Conservation (phyloP, 2,113 vertebrate genomes). For the Pygoscelis antarcticus region DNA sequence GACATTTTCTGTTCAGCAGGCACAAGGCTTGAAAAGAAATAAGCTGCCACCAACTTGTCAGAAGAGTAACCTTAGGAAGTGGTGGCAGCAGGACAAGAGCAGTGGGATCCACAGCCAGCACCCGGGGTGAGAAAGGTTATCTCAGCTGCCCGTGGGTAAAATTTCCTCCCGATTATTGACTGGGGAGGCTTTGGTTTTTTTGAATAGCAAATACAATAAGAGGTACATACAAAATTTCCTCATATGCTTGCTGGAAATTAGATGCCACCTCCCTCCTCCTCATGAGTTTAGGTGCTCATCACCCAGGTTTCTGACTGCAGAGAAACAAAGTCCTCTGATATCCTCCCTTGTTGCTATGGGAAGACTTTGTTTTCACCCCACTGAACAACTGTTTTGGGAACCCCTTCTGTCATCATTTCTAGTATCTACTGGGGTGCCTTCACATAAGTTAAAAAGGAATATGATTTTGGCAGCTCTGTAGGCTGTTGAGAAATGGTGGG, state of each 20-base stretch:
- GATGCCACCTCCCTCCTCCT: not conserved
- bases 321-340: not conserved
- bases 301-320: not conserved
- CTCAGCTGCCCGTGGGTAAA: not conserved
- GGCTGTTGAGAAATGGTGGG: not conserved
- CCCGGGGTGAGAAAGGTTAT: not conserved
- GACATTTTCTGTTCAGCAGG: not conserved
- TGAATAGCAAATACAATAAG: not conserved
- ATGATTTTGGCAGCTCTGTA: not conserved
- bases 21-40: not conserved
- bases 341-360: not conserved
- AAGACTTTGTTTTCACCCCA: not conserved
- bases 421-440: not conserved
- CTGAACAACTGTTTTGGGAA: not conserved
- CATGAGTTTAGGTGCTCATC: not conserved
- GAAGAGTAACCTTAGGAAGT: not conserved
- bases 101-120: not conserved
- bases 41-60: not conserved
- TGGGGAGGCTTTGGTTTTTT: not conserved
- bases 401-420: not conserved
- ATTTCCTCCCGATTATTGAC: not conserved
- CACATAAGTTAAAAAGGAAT: not conserved
- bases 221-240: not conserved
- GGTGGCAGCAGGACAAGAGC: not conserved
- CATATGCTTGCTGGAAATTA: not conserved